Evolutionary conservation across 2,113 vertebrate genomes (phyloP), one percentile per base, ranked within the genome.

Genomic region (Saccopteryx bilineata): DNA sequence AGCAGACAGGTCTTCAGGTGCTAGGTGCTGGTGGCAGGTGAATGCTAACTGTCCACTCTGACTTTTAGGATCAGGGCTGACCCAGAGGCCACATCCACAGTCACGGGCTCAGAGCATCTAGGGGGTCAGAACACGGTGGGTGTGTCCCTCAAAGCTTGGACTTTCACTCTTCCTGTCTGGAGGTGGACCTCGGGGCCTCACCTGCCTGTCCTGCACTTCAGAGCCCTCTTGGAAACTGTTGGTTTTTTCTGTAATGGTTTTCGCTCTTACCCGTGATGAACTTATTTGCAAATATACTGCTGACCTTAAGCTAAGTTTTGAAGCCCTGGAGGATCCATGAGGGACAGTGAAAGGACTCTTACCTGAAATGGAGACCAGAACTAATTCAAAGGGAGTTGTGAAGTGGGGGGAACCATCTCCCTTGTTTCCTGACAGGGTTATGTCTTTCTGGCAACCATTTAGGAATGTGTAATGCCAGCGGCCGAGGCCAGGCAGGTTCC

Each of bases 1-100:
- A 39, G 69, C 60, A 74, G 66, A 79, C 31, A 46, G 60, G 54
- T 72, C 69, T 94, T 78, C 28, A 63, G 56, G 78, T 58, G 60
- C 28, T 23, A 58, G 12, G 54, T 52, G 50, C 24, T 19, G 14
- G 71, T 26, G 23, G 85, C 74, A 26, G 54, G 39, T 60, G 69
- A 31, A 54, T 68, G 28, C 52, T 28, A n/a, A 61, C 18, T 13
- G 1, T 54, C 60, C 52, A 23, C 13, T 23, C 17, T 52, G n/a
- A 52, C 7, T 39, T 48, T 39, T 14, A 19, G 21, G 12, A 17
- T 24, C 71, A 72, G 61, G 19, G 19, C 19, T 63, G 24, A 12
- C n/a, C 17, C 54, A 58, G 39, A 14, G 46, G 18, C 39, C 9
- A 65, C 7, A 4, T 12, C 39, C 52, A 26, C 1, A 48, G 60